A percentile compares a stretch with the other conserved stretches of the same genome.
Evolutionary conservation across 2,113 vertebrate species (phyloP).

Genomic region (Puntigrus tetrazona): DNA sequence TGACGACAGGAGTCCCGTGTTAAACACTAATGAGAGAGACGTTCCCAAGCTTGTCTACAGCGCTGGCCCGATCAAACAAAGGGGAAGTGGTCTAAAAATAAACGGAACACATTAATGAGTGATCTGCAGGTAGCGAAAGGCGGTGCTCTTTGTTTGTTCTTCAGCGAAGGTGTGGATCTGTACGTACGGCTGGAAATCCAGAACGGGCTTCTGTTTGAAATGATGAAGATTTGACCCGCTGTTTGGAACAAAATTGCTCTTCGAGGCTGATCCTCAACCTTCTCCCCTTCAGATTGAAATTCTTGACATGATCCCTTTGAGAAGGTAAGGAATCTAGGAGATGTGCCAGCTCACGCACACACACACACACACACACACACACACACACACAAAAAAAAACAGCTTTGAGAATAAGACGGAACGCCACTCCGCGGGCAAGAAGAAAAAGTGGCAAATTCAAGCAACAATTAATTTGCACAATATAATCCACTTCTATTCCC

Average conservation of each 20-base stretch:
- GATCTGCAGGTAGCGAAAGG: neutral
- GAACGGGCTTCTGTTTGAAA: neutral
- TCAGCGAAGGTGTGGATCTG: neutral
- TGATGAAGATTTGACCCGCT: neutral
- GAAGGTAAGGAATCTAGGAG: constrained; percentile 1
- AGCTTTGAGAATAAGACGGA: constrained; percentile 20
- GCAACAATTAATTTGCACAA: constrained; percentile 47
- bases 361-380: neutral
- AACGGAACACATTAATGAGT: constrained; percentile 24
- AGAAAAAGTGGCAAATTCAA: constrained; percentile 35
- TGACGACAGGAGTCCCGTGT: constrained; percentile 55
- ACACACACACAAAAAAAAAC: neutral
- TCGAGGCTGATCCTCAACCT: neutral
- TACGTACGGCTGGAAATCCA: neutral
- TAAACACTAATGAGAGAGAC: constrained; percentile 58
- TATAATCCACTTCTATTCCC: constrained; percentile 51
- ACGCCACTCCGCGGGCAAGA: neutral
- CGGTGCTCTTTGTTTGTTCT: constrained; percentile 30
- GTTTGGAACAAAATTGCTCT: neutral
- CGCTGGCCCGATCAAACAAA: neutral
- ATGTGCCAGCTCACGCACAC: neutral
- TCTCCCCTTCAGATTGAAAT: neutral
- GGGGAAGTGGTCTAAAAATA: constrained; percentile 29
- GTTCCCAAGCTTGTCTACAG: constrained; percentile 35
- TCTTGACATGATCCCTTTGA: neutral